These are phyloP conservation scores for Eupithecia subumbrata DNA, from an alignment of 2,888 invertebrate genomes.

Conservation along the genomic window DNA sequence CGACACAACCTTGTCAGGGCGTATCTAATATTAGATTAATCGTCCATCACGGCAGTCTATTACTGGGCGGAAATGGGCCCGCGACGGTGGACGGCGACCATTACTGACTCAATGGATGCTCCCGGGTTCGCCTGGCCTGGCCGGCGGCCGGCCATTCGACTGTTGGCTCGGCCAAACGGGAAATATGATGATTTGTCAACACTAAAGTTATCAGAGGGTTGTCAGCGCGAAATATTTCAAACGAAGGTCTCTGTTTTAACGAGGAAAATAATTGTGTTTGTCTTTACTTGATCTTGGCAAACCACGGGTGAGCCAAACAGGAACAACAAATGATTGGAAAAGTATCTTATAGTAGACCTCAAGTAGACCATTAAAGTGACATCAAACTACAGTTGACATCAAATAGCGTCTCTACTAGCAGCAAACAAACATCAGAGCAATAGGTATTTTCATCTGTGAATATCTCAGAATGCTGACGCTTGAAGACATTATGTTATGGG, in stretches of 20 bases:
- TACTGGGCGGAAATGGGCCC: conserved; percentile 50
- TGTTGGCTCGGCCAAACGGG: background rate
- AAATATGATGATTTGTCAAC: conserved; percentile 13
- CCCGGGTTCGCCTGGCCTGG: background rate
- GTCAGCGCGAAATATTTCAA: background rate
- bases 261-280: background rate
- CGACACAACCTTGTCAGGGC: conserved; percentile 31
- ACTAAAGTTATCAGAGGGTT: background rate
- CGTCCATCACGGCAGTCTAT: conserved; percentile 47
- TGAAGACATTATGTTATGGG: too few species aligned
- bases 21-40: conserved; percentile 50
- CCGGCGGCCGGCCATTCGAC: conserved; percentile 12
- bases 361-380: too few species aligned
- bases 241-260: background rate
- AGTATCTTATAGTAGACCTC: too few species aligned
- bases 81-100: conserved; percentile 35
- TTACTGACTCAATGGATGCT: conserved; percentile 31
- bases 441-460: too few species aligned
- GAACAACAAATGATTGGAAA: too few species aligned
- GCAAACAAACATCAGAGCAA: too few species aligned
- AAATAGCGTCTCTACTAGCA: too few species aligned
- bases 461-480: too few species aligned
- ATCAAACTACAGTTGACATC: too few species aligned
- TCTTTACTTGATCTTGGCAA: background rate
- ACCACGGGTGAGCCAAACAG: background rate